phyloP scores from a whole-genome alignment of 2,113 vertebrate genomes.

The Dolichotis patagonum region DNA sequence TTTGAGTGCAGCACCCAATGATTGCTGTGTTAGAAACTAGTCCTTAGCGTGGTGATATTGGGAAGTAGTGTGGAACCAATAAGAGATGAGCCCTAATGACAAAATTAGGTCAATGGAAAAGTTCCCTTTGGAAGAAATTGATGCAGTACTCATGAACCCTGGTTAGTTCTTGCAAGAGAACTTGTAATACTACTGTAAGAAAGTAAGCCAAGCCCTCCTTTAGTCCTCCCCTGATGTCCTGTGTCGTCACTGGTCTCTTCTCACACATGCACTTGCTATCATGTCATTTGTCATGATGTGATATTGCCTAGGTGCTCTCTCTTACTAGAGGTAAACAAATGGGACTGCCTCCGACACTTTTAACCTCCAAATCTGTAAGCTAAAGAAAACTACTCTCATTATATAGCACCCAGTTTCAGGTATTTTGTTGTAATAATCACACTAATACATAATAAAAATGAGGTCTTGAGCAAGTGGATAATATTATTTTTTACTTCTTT shows the following conservation, averaged over 20 bases:
- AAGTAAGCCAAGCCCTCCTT: too few species aligned
- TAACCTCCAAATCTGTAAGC: not conserved
- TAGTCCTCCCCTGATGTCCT: not conserved
- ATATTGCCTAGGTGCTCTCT: not conserved
- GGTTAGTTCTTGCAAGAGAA: not conserved
- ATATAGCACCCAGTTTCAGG: not conserved
- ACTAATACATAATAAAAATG: not conserved
- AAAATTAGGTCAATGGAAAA: not conserved
- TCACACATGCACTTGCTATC: not conserved
- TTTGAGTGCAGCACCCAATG: too few species aligned
- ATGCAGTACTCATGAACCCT: not conserved
- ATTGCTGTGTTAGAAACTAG: not conserved
- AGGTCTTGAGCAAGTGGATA: not conserved
- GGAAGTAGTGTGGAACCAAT: too few species aligned
- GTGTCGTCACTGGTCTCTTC: not conserved
- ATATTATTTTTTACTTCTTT: too few species aligned
- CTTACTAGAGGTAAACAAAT: not conserved
- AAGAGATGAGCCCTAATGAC: not conserved
- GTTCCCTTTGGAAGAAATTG: not conserved
- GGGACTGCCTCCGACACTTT: not conserved
- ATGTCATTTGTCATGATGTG: not conserved
- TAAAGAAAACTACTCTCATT: not conserved
- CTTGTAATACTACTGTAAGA: not conserved
- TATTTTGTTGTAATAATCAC: not conserved
- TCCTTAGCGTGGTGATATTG: not conserved